These are phyloP conservation scores for Chrysopilus asiliformis DNA, from an alignment of 2,888 invertebrate genomes.

Conservation along the genomic window DNA sequence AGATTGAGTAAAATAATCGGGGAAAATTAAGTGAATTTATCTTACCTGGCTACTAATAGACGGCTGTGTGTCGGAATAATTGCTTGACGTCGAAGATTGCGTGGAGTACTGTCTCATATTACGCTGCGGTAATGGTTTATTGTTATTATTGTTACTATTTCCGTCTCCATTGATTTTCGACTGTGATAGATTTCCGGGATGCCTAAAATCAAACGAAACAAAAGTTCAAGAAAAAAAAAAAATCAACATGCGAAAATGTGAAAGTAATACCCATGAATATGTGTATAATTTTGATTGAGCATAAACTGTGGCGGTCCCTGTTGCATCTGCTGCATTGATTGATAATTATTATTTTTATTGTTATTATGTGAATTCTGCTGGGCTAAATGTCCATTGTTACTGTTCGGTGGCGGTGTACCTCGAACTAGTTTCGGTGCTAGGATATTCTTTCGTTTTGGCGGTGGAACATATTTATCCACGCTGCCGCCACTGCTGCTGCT, in stretches of 20 bases:
- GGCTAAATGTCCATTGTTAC: conserved; percentile 15
- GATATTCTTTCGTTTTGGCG: conserved; percentile 58
- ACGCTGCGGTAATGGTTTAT: conserved; percentile 30
- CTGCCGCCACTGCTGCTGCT: conserved; percentile 12
- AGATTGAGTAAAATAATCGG: conserved; percentile 3
- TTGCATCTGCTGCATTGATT: conserved; percentile 21
- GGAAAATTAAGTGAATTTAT: neutral
- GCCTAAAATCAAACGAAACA: conserved; percentile 8
- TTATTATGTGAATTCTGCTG: conserved; percentile 16
- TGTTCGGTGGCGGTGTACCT: conserved; percentile 42
- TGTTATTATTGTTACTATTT: conserved; percentile 18
- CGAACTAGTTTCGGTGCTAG: conserved; percentile 51
- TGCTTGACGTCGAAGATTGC: conserved; percentile 21
- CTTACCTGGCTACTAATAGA: conserved; percentile 19
- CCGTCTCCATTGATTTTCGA: conserved; percentile 33
- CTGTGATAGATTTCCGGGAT: conserved; percentile 23
- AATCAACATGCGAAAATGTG: too few relatives aligned
- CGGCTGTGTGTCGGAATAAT: conserved; percentile 21
- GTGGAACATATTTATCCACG: conserved; percentile 58
- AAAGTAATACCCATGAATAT: conserved; percentile 16
- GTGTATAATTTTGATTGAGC: conserved; percentile 17
- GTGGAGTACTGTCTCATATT: conserved; percentile 27
- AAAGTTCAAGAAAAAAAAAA: neutral
- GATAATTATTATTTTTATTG: conserved; percentile 17
- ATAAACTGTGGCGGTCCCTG: conserved; percentile 19